phyloP scores from a whole-genome alignment of 2,113 vertebrate species.

The Podarcis cretensis region DNA sequence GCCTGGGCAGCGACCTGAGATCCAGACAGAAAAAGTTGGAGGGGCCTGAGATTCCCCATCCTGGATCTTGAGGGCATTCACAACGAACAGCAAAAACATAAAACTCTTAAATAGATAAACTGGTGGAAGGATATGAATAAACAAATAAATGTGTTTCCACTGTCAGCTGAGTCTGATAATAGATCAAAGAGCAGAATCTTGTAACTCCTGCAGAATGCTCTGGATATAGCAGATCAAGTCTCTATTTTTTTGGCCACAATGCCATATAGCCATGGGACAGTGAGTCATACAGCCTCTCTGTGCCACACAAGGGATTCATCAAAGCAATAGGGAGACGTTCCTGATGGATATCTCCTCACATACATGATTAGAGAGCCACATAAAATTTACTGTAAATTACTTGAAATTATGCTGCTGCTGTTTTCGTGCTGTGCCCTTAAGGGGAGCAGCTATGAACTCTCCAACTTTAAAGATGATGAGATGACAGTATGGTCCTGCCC shows the following conservation, averaged over 20 bases:
- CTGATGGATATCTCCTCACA: slow-evolving; percentile 14
- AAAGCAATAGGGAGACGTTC: background rate
- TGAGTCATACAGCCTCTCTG: background rate
- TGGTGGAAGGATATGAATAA: background rate
- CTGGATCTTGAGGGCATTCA: background rate
- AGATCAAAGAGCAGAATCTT: background rate
- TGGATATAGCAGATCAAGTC: slow-evolving; percentile 12
- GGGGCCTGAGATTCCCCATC: no score
- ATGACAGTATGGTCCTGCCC: background rate
- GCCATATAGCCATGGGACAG: background rate
- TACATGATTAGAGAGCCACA: slow-evolving; percentile 4
- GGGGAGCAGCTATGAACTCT: slow-evolving; percentile 1
- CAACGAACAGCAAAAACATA: background rate
- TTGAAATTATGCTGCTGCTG: background rate
- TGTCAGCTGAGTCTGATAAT: background rate
- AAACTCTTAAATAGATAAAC: background rate
- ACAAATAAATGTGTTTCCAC: background rate
- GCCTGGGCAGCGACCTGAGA: no score
- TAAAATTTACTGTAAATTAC: slow-evolving; percentile 20
- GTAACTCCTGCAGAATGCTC: background rate
- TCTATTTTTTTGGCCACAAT: slow-evolving; percentile 4
- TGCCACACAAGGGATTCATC: background rate
- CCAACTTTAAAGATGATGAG: slow-evolving; percentile 7
- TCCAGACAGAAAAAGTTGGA: no score
- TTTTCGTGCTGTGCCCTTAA: background rate